A percentile compares a stretch with the other conserved stretches of the same genome.
Evolutionary conservation across 2,888 invertebrate species (phyloP).

Genomic region (Lasioglossum marginatum): DNA sequence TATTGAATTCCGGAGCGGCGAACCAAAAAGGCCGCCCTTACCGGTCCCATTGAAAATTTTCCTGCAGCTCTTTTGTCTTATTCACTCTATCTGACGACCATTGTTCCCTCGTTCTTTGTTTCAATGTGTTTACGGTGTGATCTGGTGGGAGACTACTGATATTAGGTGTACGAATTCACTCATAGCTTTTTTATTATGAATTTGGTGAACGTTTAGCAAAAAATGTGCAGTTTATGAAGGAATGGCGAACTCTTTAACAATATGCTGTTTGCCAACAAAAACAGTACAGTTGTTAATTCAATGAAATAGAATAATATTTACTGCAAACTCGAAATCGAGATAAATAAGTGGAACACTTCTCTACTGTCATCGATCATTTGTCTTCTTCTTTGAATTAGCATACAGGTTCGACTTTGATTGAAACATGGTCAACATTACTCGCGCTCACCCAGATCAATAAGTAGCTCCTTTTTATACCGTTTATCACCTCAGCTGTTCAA

Average conservation of each 20-base stretch:
- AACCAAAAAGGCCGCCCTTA: slow-evolving; percentile 61
- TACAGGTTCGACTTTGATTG: neutral
- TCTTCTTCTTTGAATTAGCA: neutral
- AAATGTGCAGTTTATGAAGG: neutral
- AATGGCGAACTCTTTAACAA: neutral
- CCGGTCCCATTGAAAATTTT: slow-evolving; percentile 47
- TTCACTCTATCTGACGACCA: slow-evolving; percentile 38
- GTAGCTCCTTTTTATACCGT: neutral
- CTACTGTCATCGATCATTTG: neutral
- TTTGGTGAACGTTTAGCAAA: neutral
- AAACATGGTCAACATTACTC: neutral
- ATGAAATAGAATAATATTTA: neutral
- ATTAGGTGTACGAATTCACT: neutral
- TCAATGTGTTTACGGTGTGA: neutral
- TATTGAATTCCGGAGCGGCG: slow-evolving; percentile 67
- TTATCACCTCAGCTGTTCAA: neutral
- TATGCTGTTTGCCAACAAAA: neutral
- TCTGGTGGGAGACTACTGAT: neutral
- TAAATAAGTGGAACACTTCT: neutral
- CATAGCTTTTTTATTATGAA: neutral
- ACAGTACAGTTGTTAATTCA: neutral
- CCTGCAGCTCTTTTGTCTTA: slow-evolving; percentile 22
- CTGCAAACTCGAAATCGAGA: neutral
- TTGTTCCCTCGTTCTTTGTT: neutral
- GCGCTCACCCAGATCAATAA: neutral